Evolutionary conservation across 2,888 invertebrate species (phyloP).

Genomic region (Oxycera nigricornis): DNA sequence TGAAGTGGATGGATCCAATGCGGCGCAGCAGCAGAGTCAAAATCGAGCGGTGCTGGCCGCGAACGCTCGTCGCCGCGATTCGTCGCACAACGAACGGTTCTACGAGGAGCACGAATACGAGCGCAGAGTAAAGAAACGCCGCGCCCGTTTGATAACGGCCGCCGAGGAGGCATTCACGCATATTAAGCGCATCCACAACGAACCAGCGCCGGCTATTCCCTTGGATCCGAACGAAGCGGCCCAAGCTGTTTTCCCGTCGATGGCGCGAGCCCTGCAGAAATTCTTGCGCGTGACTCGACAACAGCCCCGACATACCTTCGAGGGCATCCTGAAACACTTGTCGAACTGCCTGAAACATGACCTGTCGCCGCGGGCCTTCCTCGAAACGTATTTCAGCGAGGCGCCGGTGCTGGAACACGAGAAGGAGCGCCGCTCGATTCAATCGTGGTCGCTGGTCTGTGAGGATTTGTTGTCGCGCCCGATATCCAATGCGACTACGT

Average conservation of each 20-base stretch:
- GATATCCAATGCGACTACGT: conserved; percentile 81
- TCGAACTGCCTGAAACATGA: conserved; percentile 92
- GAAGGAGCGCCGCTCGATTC: conserved; percentile 80
- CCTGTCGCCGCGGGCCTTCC: conserved; percentile 91
- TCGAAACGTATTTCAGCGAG: conserved; percentile 90
- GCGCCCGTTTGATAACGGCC: conserved; percentile 88
- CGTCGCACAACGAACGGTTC: conserved; percentile 96
- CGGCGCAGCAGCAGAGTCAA: conserved; percentile 73
- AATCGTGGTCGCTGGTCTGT: conserved; percentile 95
- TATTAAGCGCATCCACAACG: conserved; percentile 81
- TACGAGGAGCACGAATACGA: conserved; percentile 99
- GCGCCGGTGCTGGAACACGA: conserved; percentile 86
- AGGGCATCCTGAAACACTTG: conserved; percentile 88
- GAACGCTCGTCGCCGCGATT: conserved; percentile 82
- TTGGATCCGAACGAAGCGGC: conserved; percentile 97
- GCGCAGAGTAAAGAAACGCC: conserved; percentile 86
- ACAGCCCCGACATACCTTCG: conserved; percentile 94
- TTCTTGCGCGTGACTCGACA: conserved; percentile 94
- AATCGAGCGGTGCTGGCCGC: conserved; percentile 75
- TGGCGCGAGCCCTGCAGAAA: conserved; percentile 95
- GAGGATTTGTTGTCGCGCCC: conserved; percentile 90
- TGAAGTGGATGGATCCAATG: conserved; percentile 87
- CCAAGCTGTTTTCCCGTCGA: conserved; percentile 95
- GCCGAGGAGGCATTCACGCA: conserved; percentile 99
- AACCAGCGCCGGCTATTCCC: conserved; percentile 78